Conservation (phyloP, 2,113 vertebrate genomes). For the Scopus umbretta region DNA sequence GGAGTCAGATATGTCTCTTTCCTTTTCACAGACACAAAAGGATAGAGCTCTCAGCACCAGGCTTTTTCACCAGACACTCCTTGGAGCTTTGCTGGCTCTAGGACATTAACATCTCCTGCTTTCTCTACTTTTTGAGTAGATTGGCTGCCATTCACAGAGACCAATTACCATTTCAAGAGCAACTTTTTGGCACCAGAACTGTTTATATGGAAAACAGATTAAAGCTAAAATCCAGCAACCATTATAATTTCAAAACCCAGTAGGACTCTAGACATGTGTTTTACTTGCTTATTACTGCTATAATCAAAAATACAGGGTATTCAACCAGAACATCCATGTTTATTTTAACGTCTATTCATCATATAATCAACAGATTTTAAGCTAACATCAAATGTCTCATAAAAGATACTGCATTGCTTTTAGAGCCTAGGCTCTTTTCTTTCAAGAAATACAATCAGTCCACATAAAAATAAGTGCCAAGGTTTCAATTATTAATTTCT, state of each 20-base stretch:
- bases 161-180: not conserved
- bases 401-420: not conserved
- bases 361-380: not conserved
- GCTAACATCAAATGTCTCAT: not conserved
- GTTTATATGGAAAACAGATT: not conserved
- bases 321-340: not conserved
- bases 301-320: not conserved
- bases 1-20: too few relatives aligned
- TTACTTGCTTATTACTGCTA: not conserved
- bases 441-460: not conserved
- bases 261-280: not conserved
- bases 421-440: not conserved
- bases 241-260: not conserved
- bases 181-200: not conserved
- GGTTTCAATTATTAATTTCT: not conserved
- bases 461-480: not conserved
- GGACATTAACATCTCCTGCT: not conserved
- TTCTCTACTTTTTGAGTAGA: not conserved
- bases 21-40: not conserved
- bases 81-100: not conserved
- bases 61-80: not conserved
- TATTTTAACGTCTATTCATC: not conserved
- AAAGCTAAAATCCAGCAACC: not conserved
- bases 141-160: not conserved
- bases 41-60: not conserved